Evolutionary conservation across 92 coral and sea anemone genomes (phyloP).

Genomic region (Phenganax subtilis): DNA sequence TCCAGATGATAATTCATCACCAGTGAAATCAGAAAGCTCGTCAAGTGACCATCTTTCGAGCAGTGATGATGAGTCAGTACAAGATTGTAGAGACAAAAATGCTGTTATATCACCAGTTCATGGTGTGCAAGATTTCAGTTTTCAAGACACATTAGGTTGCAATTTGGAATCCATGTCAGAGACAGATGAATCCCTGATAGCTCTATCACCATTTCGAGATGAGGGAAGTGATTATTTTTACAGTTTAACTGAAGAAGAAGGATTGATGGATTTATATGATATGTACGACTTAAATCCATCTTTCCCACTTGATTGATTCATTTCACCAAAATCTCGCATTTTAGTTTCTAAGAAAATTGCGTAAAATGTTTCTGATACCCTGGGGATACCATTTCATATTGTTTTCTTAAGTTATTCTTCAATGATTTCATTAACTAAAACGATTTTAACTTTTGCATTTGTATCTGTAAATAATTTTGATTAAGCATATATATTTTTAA

Average conservation of each 20-base stretch:
- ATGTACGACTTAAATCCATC: conserved; percentile 36
- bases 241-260: conserved; percentile 81
- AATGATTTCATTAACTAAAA: too few relatives aligned
- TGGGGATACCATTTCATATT: not conserved
- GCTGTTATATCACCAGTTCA: conserved; percentile 31
- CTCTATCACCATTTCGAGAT: conserved; percentile 72
- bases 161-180: conserved; percentile 51
- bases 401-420: too few relatives aligned
- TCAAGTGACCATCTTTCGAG: conserved; percentile 27
- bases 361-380: conserved; percentile 1
- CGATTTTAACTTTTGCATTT: too few relatives aligned
- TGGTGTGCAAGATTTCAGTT: conserved; percentile 55
- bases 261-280: conserved; percentile 80
- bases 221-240: conserved; percentile 66
- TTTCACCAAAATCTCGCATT: not conserved
- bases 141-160: conserved; percentile 46
- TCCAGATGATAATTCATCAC: conserved; percentile 87
- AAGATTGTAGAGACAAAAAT: conserved; percentile 4
- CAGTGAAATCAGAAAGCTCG: conserved; percentile 51
- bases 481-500: too few relatives aligned
- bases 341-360: not conserved
- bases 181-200: conserved; percentile 67
- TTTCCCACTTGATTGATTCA: conserved; percentile 20
- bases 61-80: conserved; percentile 16
- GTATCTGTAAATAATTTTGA: too few relatives aligned